phyloP scores from a whole-genome alignment of 2,113 vertebrate species.

The Hyperoodon ampullatus region DNA sequence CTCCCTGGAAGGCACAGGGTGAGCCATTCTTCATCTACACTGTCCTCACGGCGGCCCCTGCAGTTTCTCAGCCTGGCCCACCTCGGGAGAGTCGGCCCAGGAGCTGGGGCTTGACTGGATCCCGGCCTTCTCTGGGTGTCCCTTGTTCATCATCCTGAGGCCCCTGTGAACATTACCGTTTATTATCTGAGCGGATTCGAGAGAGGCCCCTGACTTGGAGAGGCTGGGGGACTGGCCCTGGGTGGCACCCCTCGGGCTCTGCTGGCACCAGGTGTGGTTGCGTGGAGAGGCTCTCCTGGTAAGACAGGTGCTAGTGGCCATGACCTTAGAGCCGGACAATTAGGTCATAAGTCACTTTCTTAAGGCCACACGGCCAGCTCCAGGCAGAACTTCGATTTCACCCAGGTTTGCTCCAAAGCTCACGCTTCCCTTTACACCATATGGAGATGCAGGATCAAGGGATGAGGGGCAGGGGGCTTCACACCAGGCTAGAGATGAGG shows the following conservation, averaged over 20 bases:
- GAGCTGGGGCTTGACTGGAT: background rate
- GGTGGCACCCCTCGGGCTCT: background rate
- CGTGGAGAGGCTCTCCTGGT: rapidly evolving
- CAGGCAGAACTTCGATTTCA: background rate
- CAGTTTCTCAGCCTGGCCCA: background rate
- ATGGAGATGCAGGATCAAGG: background rate
- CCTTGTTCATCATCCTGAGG: background rate
- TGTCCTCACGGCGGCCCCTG: background rate
- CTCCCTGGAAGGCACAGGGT: background rate
- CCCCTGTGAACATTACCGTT: background rate
- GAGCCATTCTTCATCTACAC: background rate
- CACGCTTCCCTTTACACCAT: rapidly evolving
- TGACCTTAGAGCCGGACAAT: background rate
- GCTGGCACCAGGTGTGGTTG: background rate
- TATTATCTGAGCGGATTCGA: background rate
- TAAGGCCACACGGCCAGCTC: background rate
- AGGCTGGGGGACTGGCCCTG: background rate
- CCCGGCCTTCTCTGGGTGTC: background rate
- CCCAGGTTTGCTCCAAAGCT: background rate
- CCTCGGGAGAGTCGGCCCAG: background rate
- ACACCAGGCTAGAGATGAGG: background rate
- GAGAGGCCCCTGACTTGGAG: too few relatives aligned
- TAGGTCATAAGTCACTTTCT: background rate
- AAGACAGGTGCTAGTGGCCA: background rate
- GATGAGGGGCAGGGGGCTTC: rapidly evolving